A percentile compares a stretch with the other conserved stretches of the same genome.
Conservation (phyloP, 2,113 vertebrate genomes). For the Periophthalmus modestus region DNA sequence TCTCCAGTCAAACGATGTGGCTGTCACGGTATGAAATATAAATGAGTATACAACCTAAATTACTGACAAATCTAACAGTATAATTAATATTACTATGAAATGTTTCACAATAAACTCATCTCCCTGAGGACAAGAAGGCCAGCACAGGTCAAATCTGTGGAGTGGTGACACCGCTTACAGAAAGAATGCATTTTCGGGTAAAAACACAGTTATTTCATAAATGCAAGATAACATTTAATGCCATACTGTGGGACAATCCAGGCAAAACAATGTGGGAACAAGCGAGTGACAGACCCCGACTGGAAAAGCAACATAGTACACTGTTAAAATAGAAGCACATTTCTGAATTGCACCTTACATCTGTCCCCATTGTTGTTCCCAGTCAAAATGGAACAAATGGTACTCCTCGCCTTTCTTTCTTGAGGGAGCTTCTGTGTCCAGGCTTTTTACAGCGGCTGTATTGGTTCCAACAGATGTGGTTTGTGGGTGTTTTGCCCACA, state of each 20-base stretch:
- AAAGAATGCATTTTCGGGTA: no score
- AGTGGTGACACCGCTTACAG: not conserved
- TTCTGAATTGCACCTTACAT: not conserved
- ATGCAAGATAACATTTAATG: no score
- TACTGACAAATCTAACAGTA: no score
- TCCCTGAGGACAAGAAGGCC: no score
- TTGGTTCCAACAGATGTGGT: constrained; percentile 1
- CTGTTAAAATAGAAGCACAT: not conserved
- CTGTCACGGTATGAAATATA: no score
- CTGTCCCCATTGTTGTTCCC: not conserved
- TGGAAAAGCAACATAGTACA: not conserved
- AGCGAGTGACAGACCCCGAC: no score
- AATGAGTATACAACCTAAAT: no score
- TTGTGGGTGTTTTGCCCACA: not conserved
- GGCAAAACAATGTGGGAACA: no score
- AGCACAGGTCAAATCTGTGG: not conserved
- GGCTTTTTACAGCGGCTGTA: not conserved
- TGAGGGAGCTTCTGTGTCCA: not conserved
- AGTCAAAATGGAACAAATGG: constrained; percentile 9
- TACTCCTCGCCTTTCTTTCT: not conserved
- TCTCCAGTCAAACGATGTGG: no score
- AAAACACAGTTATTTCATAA: no score
- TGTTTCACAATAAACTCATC: no score
- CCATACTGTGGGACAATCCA: not conserved
- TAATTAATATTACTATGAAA: no score